Evolutionary conservation across 2,113 vertebrate genomes (phyloP), one percentile per base, ranked within the genome.

Genomic region (Tetraodon nigroviridis): DNA sequence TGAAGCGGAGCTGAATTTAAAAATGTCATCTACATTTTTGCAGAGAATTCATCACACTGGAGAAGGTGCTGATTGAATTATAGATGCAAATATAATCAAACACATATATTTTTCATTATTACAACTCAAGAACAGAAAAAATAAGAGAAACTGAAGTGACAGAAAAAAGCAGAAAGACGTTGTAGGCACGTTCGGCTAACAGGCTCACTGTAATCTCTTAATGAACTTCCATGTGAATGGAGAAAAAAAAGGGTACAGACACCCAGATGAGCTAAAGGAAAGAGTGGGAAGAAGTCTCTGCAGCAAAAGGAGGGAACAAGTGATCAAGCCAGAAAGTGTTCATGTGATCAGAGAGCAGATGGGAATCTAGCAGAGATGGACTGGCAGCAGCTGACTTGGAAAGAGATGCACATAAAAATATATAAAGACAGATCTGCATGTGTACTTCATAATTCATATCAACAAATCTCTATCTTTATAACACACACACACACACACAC

Each of bases 181-280:
- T 0, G 3, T 67, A 65, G 24, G 59, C 67, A 75, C 13, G n/a
- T 83, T 80, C 4, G 2, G 14, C 61, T 78, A 73, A 73, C 40
- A 13, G 68, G 71, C 66, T 87, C 69, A 81, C 57, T 64, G 56
- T 88, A 86, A 86, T 79, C 85, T 69, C 73, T 71, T 89, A 82
- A 85, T 79, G 62, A 79, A 86, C 80, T 63, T 80, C 46, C 69
- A 61, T n/a, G n/a, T 63, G 76, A 79, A 82, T 66, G 50, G 52
- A 24, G 41, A 55, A 75, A 73, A 58, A 75, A 75, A 58, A 58
- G 51, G 58, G 50, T 46, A 51, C 16, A 24, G 61, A 58, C 42
- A 63, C 63, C 37, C 65, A 44, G 64, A 71, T 32, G 48, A 48
- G 20, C 18, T 61, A 51, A 64, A 69, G 24, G 46, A 37, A 16